Base-by-base conservation (phyloP, 2,888 invertebrate species). In the Sialis fuliginosa region DNA sequence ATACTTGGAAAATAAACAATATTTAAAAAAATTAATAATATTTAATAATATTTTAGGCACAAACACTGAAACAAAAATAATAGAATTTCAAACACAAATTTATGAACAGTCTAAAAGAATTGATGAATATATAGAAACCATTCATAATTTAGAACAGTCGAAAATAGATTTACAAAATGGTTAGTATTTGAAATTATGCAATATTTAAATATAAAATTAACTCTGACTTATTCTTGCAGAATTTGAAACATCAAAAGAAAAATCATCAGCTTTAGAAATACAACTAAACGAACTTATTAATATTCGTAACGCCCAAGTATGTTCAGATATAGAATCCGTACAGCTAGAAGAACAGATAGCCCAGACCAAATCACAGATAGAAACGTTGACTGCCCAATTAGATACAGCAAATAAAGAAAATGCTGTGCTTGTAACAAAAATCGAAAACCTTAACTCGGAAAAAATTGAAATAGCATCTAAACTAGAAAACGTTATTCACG, bases 311-410 rank as follows among this genome's bases (percentile, higher is more conserved):
- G 72, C 74, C 46, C 76, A 79, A 58, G 83, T 87, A n/a, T 75
- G 76, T 31, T 77, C 82, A 1, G 84, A 88, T 68, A 79, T 88
- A 58, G 79, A 77, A 54, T 77, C 80, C 6, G 80, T 84, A 35
- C 81, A 86, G 56, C 62, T 85, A 50, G 88, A 89, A 62, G 87
- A 88, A 61, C 78, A 83, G 60, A 65, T 84, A 42, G 81, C 64
- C 56, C 63, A 69, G 48, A 57, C 78, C 4, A 66, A 67, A 51
- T 64, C 64, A 33, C 67, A 70, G 49, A 72, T 70, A 54, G 66
- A 66, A 52, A 66, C 68, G 54, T 54, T 75, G 32, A 62, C 68
- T 56, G 59, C 66, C 44, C 67, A 74, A 47, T 66, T 73, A 48
- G 66, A 71, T 47, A 63, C 67, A 42, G 55, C 74, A 13, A 66